Conservation (phyloP, 2,888 invertebrate genomes). For the Melangyna quadrimaculata region DNA sequence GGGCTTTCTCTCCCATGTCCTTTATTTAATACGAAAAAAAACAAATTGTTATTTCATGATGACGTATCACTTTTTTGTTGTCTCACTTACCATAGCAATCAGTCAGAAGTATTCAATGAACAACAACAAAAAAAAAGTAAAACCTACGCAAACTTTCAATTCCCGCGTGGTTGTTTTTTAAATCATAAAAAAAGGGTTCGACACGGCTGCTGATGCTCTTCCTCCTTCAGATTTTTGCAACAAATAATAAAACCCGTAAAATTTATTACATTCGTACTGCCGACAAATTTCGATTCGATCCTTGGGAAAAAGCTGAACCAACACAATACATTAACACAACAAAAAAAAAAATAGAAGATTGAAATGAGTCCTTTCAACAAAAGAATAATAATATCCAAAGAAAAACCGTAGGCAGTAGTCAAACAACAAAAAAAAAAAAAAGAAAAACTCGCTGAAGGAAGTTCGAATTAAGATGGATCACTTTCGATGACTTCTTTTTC, state of each 20-base stretch:
- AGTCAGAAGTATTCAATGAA: slow-evolving; percentile 60
- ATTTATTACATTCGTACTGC: slow-evolving; percentile 67
- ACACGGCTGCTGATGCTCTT: slow-evolving; percentile 43
- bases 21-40: slow-evolving; percentile 8
- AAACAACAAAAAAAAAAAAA: slow-evolving; percentile 1
- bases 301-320: slow-evolving; percentile 54
- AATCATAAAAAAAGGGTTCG: slow-evolving; percentile 50
- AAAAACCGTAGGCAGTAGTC: not conserved
- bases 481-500: slow-evolving; percentile 77
- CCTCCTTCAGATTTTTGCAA: slow-evolving; percentile 60
- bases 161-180: not conserved
- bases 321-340: slow-evolving; percentile 1
- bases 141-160: slow-evolving; percentile 20
- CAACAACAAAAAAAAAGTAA: not conserved
- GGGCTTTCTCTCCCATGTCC: not conserved
- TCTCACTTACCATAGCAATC: slow-evolving; percentile 67
- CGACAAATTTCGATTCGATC: slow-evolving; percentile 63
- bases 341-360: slow-evolving; percentile 2
- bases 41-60: slow-evolving; percentile 76
- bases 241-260: slow-evolving; percentile 59
- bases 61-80: slow-evolving; percentile 75
- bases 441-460: slow-evolving; percentile 40
- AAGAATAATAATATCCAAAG: not conserved
- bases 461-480: slow-evolving; percentile 79
- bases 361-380: slow-evolving; percentile 59